Conservation (phyloP, 1,140 invertebrate species). For the Kradibia gibbosae region DNA sequence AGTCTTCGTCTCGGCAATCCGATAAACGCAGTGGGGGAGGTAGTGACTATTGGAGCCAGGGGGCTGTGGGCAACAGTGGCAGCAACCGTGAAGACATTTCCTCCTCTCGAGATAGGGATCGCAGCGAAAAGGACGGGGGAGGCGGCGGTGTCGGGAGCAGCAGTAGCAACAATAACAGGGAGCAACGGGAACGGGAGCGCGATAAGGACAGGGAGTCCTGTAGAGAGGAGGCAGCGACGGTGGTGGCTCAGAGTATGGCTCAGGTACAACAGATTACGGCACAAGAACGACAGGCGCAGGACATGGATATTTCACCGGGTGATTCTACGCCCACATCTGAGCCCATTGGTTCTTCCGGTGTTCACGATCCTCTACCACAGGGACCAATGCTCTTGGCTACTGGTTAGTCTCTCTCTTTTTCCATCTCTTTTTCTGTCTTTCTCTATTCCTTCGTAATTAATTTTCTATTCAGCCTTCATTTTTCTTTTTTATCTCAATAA, state of each 20-base stretch:
- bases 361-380: slow-evolving; percentile 69
- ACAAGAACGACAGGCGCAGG: slow-evolving; percentile 74
- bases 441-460: no score
- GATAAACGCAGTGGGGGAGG: slow-evolving; percentile 57
- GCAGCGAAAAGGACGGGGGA: slow-evolving; percentile 50
- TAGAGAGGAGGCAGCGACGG: slow-evolving; percentile 58
- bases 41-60: slow-evolving; percentile 52
- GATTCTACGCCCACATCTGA: slow-evolving; percentile 86
- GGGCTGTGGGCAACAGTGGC: slow-evolving; percentile 53
- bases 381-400: slow-evolving; percentile 78
- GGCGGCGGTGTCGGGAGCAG: slow-evolving; percentile 62
- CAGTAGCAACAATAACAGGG: slow-evolving; percentile 63
- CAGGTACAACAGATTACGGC: slow-evolving; percentile 44
- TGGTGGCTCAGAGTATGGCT: neutral
- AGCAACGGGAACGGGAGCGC: slow-evolving; percentile 66
- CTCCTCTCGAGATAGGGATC: slow-evolving; percentile 53
- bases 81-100: slow-evolving; percentile 45
- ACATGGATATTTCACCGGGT: slow-evolving; percentile 91
- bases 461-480: no score
- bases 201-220: slow-evolving; percentile 65
- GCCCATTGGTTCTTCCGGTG: slow-evolving; percentile 65
- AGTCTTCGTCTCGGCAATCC: slow-evolving; percentile 70
- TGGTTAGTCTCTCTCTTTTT: slow-evolving; percentile 63
- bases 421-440: neutral
- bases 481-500: no score